Evolutionary conservation across 2,797 vertebrate genomes (phyloP), one percentile per base, ranked within the genome.

Genomic region (Cynodonichthys magdalenae): DNA sequence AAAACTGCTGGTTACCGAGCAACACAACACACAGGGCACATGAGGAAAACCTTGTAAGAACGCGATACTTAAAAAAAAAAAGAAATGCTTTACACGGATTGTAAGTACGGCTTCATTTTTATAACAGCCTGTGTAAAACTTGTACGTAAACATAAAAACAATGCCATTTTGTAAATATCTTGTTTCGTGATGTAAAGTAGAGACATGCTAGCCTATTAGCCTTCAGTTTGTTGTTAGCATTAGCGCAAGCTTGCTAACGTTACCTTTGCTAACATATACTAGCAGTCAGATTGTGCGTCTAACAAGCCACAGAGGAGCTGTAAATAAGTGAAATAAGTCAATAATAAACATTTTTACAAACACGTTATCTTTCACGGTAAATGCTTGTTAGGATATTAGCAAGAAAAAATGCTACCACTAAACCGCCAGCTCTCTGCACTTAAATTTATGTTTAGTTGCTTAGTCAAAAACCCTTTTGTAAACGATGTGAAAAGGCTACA

Each of bases 1-100:
- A 66, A 10, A 1, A 31, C 78, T 75, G 87, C 82, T 92, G 81
- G 94, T 93, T 89, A 93, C 92, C 77, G 82, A 81, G 78, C 75
- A 81, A 83, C 69, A 75, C 71, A 79, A 77, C 79, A 66, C 81
- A 66, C 72, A 57, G 61, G 66, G 53, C 76, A 77, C 86, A 83
- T 57, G 84, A 87, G 45, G 71, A 82, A 80, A 86, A 79, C 55
- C 54, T 41, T 36, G 4, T 44, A 44, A 63, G 74, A 15, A 50
- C 31, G 45, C 2, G 31, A 7, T 1, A 31, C 6, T 31, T 7
- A 4, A 31, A 7, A 31, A 4, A 31, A 7, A 31, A 58, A 81
- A 61, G n/a, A 46, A 7, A 8, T 3, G 0, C 31, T 63, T 55
- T 10, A 45, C 15, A 3, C 1, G 17, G n/a, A 6, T 12, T 19